Evolutionary conservation across 2,113 vertebrate species (phyloP).

Genomic region (Chionodraco myersi): DNA sequence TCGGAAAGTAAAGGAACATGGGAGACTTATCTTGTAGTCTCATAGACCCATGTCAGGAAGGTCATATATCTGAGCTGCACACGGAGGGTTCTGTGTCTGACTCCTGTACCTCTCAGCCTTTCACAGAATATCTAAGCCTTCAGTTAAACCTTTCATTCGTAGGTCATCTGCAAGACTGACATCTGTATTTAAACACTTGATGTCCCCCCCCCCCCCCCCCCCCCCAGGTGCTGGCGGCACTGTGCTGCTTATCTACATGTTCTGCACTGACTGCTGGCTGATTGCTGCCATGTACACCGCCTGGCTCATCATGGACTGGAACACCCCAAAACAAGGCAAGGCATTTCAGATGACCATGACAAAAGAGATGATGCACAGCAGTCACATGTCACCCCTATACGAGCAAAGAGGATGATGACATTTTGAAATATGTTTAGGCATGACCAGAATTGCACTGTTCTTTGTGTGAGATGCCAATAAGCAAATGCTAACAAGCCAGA

Average conservation of each 20-base stretch:
- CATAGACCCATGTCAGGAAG: constrained; percentile 37
- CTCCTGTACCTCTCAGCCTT: not conserved
- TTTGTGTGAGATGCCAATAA: not conserved
- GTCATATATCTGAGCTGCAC: constrained; percentile 31
- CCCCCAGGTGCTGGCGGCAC: constrained; percentile 88
- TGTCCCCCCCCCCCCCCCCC: no score
- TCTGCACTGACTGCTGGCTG: constrained; percentile 95
- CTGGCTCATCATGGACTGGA: constrained; percentile 98
- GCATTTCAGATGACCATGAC: not conserved
- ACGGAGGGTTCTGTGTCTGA: not conserved
- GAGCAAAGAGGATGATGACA: no score
- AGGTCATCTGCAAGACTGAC: not conserved
- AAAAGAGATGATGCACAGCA: not conserved
- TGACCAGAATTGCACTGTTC: not conserved
- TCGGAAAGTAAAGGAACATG: constrained; percentile 21
- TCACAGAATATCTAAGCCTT: not conserved
- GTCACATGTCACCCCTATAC: no score
- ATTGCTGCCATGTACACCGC: constrained; percentile 91
- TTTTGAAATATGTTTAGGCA: no score
- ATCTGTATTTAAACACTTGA: not conserved
- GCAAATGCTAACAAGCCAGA: not conserved
- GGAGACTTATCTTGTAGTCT: constrained; percentile 24
- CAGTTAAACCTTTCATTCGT: not conserved
- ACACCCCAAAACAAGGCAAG: constrained; percentile 94
- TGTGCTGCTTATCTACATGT: constrained; percentile 89